Conservation (phyloP, 2,113 vertebrate species). For the Prunella fulvescens region DNA sequence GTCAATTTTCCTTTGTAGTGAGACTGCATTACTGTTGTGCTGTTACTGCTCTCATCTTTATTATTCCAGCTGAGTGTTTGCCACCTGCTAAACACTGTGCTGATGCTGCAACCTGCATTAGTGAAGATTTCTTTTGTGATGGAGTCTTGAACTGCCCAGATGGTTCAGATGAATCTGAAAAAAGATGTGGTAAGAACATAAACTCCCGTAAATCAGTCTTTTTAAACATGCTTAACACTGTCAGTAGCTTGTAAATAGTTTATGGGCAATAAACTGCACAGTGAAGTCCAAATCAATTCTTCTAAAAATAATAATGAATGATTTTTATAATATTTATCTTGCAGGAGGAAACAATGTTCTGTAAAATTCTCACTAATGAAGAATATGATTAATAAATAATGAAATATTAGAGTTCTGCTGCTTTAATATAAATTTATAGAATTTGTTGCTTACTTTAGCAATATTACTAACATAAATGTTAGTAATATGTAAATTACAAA, state of each 20-base stretch:
- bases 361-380: background rate
- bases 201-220: background rate
- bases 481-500: background rate
- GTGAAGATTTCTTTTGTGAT: slow-evolving; percentile 71
- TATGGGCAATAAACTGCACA: background rate
- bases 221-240: background rate
- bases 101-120: slow-evolving; percentile 62
- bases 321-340: background rate
- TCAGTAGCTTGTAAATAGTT: background rate
- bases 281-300: background rate
- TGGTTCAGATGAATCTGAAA: slow-evolving; percentile 73
- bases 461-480: background rate
- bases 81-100: slow-evolving; percentile 60
- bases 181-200: slow-evolving; percentile 72
- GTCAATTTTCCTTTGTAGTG: background rate
- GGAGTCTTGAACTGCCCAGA: slow-evolving; percentile 73
- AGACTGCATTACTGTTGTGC: background rate
- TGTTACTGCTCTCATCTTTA: slow-evolving; percentile 19
- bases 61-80: slow-evolving; percentile 50
- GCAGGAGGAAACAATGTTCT: background rate
- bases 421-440: background rate
- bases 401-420: background rate
- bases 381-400: background rate
- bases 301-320: background rate
- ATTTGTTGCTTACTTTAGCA: background rate